Evolutionary conservation across 2,888 invertebrate species (phyloP), one percentile per base, ranked within the genome.

Genomic region (Philereme transversata): DNA sequence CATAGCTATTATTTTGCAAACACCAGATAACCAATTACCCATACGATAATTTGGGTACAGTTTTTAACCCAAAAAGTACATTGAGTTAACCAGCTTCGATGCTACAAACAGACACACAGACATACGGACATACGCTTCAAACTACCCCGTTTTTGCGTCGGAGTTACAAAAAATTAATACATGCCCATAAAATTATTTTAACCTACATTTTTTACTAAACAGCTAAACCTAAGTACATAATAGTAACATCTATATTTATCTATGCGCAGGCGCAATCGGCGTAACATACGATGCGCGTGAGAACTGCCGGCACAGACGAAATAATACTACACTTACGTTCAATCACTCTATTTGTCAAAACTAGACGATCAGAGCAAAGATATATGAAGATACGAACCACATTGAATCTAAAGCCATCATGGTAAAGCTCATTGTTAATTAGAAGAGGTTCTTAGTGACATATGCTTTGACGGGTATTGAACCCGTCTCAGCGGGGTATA

Each of bases 211-310:
- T 44, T 62, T 56, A 46, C 41, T 9, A 10, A 45, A 11, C 50
- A 51, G 44, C 51, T 61, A 62, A 67, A 62, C 54, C 33, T 57
- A 68, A 64, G 43, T 58, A 59, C 60, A 58, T 50, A 54, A 62
- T 50, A 51, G 49, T 50, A 57, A 62, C 64, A 60, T 62, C 58
- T 59, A 56, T 61, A 55, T 55, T 53, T 61, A 66, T 69, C 50
- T 53, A 46, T 77, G 75, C 79, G 80, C 77, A 69, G 71, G 65
- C 80, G 80, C 77, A 75, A 70, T 64, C 68, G 65, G 70, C 75
- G 72, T 79, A 80, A 82, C 81, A 83, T 82, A 79, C 82, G 82
- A 81, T 80, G 81, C 81, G 79, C 79, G 84, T 81, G 82, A 80
- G 84, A 81, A 81, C 77, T 47, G 40, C 4, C 22, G 11, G 10